Base-by-base conservation (phyloP, 2,113 vertebrate species). In the Dasypus novemcinctus region DNA sequence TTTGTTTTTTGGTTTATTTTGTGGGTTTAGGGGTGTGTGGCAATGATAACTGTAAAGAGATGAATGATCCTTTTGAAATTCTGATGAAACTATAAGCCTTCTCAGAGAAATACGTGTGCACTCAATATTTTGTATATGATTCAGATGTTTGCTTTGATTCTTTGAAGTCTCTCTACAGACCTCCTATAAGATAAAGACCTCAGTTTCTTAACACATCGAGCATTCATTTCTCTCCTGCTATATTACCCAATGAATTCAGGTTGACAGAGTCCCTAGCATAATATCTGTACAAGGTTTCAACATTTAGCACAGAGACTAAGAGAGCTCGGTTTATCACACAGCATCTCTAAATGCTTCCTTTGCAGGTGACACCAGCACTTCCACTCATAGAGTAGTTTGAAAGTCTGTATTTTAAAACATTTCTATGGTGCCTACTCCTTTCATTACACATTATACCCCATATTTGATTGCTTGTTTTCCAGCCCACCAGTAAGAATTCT, bases 271-370 rank as follows among this genome's bases (percentile, higher is more conserved):
- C 38, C 43, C 31, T 27, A 46, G 9, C 46, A 41, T 21, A 25
- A 12, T 61, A 61, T 61, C 25, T 25, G 10, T 33, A 12, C 0
- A 2, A 57, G 21, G 3, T 7, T 63, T 25, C 23, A 33, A 33
- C 4, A 1, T 72, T 69, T 36, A 17, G 14, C 5, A 3, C 0
- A 2, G 1, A 36, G 4, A 29, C 61, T 17, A 92, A 66, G 52
- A 52, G 41, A 71, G 4, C 2, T 2, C 29, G 14, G 1, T 1
- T 63, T 36, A 2, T 11, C 2, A 7, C 1, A 4, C 0, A 6
- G 7, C 11, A 76, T 2, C 14, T 59, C 9, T 38, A 18, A 80
- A 46, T 38, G 9, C 12, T n/a, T 61, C 20, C n/a, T 86, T 36
- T 11, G 7, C 0, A 41, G 84, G 15, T 14, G 27, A 71, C 61